Percentiles rank a stretch among this genome's conserved stretches.
These are phyloP conservation scores for Drosophila willistoni DNA, from an alignment of 1,140 invertebrate species.

Conservation along the genomic window DNA sequence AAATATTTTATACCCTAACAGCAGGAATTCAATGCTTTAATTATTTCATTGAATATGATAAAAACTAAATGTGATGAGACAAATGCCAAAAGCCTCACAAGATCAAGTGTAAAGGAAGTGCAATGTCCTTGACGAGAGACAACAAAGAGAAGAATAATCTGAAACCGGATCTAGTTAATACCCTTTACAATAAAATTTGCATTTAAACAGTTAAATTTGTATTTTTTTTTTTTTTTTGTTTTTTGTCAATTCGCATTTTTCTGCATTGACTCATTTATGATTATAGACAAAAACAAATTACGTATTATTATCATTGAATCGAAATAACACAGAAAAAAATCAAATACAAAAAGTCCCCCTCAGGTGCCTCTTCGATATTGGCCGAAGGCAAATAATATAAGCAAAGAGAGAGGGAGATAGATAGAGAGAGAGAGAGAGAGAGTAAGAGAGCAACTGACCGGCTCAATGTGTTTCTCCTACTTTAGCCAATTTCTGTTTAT, in stretches of 20 bases:
- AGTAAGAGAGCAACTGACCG: not conserved
- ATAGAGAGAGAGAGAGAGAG: too few relatives aligned
- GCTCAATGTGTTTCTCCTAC: not conserved
- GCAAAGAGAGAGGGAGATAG: not conserved
- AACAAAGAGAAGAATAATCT: not conserved
- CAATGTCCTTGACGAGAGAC: not conserved
- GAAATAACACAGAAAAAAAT: not conserved
- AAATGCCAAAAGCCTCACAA: too few relatives aligned
- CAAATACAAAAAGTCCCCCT: not conserved
- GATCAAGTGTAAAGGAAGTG: too few relatives aligned
- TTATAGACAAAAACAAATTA: slow-evolving; percentile 13
- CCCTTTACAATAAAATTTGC: not conserved
- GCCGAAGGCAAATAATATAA: not conserved
- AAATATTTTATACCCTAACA: not conserved
- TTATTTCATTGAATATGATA: too few relatives aligned
- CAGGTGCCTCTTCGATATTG: not conserved
- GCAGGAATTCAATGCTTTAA: not conserved
- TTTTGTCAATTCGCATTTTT: slow-evolving; percentile 5
- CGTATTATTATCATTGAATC: slow-evolving; percentile 7
- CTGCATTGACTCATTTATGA: slow-evolving; percentile 4
- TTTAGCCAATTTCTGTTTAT: slow-evolving; percentile 2
- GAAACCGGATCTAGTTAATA: slow-evolving; percentile 4
- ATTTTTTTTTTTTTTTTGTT: not conserved
- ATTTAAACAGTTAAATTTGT: not conserved
- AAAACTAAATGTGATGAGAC: too few relatives aligned